Conservation (phyloP, 2,888 invertebrate species). For the Aphidoletes aphidimyza region DNA sequence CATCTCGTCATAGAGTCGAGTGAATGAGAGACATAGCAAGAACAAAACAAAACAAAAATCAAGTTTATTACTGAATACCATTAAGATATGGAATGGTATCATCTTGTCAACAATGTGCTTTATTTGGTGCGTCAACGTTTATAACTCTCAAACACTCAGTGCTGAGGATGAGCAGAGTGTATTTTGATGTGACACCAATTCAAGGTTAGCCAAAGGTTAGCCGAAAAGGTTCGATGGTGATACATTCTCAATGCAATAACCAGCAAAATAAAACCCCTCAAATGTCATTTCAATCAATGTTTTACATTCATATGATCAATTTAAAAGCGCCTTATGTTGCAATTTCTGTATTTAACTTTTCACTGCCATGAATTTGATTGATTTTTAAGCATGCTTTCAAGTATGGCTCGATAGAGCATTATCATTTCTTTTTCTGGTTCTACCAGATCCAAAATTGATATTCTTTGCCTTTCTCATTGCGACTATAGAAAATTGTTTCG, state of each 20-base stretch:
- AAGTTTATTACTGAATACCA: conserved; percentile 6
- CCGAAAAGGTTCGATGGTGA: conserved; percentile 3
- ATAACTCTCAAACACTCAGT: neutral
- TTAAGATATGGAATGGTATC: neutral
- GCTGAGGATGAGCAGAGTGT: neutral
- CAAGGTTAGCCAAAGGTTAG: conserved; percentile 30
- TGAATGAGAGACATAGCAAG: no score
- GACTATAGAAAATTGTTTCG: no score
- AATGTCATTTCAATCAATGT: conserved; percentile 51
- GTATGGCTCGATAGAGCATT: no score
- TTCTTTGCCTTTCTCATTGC: no score
- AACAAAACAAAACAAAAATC: neutral
- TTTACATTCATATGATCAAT: conserved; percentile 36
- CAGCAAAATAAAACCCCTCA: neutral
- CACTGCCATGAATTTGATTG: no score
- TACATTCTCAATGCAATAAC: neutral
- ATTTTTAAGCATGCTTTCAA: no score
- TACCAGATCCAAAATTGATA: no score
- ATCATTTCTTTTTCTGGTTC: no score
- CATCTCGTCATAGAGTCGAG: no score
- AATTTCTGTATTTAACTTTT: no score
- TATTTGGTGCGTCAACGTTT: neutral
- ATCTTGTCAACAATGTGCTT: neutral
- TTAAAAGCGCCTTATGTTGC: neutral
- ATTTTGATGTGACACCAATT: neutral